Evolutionary conservation across 2,797 vertebrate genomes (phyloP), one percentile per base, ranked within the genome.

Genomic region (Typhlichthys subterraneus): DNA sequence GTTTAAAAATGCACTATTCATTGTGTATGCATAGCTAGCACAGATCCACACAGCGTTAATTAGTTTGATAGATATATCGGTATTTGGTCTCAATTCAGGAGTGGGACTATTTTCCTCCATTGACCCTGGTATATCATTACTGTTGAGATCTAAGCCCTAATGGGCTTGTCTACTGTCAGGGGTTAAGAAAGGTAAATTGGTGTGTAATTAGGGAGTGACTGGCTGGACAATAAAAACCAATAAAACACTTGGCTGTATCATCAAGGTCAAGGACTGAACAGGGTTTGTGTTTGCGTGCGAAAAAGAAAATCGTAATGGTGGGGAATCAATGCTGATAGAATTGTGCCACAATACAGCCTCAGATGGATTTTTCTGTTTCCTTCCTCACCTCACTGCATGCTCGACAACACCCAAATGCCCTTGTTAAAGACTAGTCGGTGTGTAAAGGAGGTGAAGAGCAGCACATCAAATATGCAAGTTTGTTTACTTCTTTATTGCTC

Each of bases 291-390:
- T 76, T 52, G 23, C 55, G 67, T 51, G 66, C 49, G 7, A 38
- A 72, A 81, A 76, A 66, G 52, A 65, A 80, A 73, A 77, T 63
- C 57, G 77, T 61, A 31, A 67, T 77, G 82, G 78, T 64, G 65
- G 67, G 57, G 72, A 76, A 67, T 52, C 31, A 73, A 74, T 72
- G 57, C 42, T 73, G 75, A 83, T 70, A 72, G 17, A 65, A 75
- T 70, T 38, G 33, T 9, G 7, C 8, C 33, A 38, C 33, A 38
- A 38, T 38, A 38, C 7, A 38, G 33, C 33, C 33, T 23, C 23
- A 23, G 23, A 23, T 23, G 33, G 33, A 38, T 38, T 38, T 38
- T 38, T 9, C 3, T 9, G 8, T 38, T 38, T 8, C 6, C 33
- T 38, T 38, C 33, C 33, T 38, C 33, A 8, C 33, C 33, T 38